Evolutionary conservation across 2,888 invertebrate species (phyloP).

Genomic region (Macrophya annulata): DNA sequence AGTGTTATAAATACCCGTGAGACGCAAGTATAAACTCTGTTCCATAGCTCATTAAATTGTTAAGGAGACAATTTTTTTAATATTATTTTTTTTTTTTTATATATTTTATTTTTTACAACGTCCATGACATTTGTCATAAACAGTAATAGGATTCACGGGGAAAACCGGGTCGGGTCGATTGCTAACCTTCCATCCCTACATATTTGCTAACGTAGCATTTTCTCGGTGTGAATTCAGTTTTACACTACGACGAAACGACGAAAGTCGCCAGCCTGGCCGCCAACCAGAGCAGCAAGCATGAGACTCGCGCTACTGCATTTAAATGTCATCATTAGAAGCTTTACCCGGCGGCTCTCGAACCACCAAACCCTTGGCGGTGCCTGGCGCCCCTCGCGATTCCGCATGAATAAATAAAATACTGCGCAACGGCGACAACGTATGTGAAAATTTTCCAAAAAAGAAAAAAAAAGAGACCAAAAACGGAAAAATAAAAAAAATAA

Average conservation of each 20-base stretch:
- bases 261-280: slow-evolving; percentile 49
- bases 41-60: slow-evolving; percentile 16
- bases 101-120: background rate
- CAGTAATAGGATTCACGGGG: slow-evolving; percentile 22
- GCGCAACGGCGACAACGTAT: slow-evolving; percentile 63
- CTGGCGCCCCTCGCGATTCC: slow-evolving; percentile 64
- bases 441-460: slow-evolving; percentile 20
- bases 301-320: slow-evolving; percentile 79
- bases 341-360: slow-evolving; percentile 66
- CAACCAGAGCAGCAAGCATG: slow-evolving; percentile 68
- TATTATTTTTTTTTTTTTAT: background rate
- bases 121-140: slow-evolving; percentile 40
- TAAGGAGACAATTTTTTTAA: background rate
- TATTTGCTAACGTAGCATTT: slow-evolving; percentile 48
- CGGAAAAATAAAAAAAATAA: background rate
- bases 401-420: slow-evolving; percentile 77
- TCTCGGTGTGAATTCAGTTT: slow-evolving; percentile 54
- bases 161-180: background rate
- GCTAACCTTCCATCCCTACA: slow-evolving; percentile 10
- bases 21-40: background rate
- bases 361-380: slow-evolving; percentile 63
- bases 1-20: background rate
- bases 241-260: slow-evolving; percentile 37
- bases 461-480: background rate
- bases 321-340: slow-evolving; percentile 79